Percentiles rank a stretch among this genome's conserved stretches.
Conservation (phyloP, 2,888 invertebrate species). For the Acleris holmiana region DNA sequence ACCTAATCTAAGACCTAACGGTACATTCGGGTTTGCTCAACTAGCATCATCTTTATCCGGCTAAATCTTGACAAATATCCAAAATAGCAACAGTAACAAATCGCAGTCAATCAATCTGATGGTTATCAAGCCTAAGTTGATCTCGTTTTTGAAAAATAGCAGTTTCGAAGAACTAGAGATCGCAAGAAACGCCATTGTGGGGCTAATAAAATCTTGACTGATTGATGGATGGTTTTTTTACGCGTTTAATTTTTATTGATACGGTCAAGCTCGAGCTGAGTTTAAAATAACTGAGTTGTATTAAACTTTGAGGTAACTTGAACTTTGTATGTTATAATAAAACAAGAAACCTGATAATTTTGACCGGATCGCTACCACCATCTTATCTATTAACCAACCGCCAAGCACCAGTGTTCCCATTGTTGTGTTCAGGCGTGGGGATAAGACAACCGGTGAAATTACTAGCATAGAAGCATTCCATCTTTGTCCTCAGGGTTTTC, state of each 20-base stretch:
- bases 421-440: too few relatives aligned
- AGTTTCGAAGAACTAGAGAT: constrained; percentile 68
- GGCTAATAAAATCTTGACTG: constrained; percentile 77
- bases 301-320: not conserved
- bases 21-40: not conserved
- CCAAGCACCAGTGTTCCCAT: too few relatives aligned
- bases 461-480: too few relatives aligned
- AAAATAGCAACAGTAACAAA: constrained; percentile 33
- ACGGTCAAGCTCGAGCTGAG: constrained; percentile 46
- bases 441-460: too few relatives aligned
- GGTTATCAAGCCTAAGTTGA: constrained; percentile 56
- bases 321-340: not conserved
- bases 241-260: constrained; percentile 66
- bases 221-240: constrained; percentile 81
- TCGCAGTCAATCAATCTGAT: constrained; percentile 36
- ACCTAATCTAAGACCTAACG: not conserved
- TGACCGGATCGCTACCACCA: too few relatives aligned
- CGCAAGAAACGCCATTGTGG: constrained; percentile 70
- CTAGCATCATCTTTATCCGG: constrained; percentile 6
- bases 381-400: too few relatives aligned
- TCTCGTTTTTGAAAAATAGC: constrained; percentile 73
- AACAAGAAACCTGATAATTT: too few relatives aligned
- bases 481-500: too few relatives aligned
- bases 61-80: constrained; percentile 24
- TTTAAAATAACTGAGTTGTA: not conserved